Conservation (phyloP, 2,113 vertebrate genomes). For the Atherinomorus stipes region DNA sequence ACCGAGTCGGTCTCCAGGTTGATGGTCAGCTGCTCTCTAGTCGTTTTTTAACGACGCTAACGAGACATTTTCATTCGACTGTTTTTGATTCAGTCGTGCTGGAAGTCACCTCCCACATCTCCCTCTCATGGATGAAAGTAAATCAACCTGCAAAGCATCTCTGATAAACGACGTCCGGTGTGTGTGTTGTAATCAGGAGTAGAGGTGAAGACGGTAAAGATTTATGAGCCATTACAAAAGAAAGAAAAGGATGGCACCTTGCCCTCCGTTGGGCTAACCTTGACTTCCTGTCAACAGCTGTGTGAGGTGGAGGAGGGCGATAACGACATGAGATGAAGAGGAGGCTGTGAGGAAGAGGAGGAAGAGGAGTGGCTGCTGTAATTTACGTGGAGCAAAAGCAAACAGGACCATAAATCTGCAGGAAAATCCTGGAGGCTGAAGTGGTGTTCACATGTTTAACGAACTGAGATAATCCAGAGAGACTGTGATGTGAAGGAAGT, state of each 20-base stretch:
- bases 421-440: background rate
- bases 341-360: background rate
- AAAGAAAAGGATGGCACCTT: conserved; percentile 13
- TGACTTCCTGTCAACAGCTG: conserved; percentile 63
- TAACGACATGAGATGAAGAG: conserved; percentile 1
- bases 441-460: background rate
- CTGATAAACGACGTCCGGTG: conserved; percentile 4
- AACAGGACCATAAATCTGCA: background rate
- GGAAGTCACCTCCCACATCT: conserved; percentile 7
- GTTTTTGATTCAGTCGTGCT: background rate
- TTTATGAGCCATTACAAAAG: conserved; percentile 57
- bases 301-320: background rate
- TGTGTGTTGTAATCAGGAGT: conserved; percentile 42
- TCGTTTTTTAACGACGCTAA: conserved; percentile 30
- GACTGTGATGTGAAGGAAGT: no score
- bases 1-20: conserved; percentile 31
- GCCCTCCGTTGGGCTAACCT: conserved; percentile 54
- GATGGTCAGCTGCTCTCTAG: background rate
- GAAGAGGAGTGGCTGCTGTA: conserved; percentile 1
- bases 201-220: conserved; percentile 44
- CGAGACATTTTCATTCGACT: conserved; percentile 1
- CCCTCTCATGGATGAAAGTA: background rate
- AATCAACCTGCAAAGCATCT: background rate
- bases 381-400: background rate
- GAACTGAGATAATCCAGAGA: background rate